Evolutionary conservation across 2,113 vertebrate genomes (phyloP).

Genomic region (Phylloscopus trochiloides): DNA sequence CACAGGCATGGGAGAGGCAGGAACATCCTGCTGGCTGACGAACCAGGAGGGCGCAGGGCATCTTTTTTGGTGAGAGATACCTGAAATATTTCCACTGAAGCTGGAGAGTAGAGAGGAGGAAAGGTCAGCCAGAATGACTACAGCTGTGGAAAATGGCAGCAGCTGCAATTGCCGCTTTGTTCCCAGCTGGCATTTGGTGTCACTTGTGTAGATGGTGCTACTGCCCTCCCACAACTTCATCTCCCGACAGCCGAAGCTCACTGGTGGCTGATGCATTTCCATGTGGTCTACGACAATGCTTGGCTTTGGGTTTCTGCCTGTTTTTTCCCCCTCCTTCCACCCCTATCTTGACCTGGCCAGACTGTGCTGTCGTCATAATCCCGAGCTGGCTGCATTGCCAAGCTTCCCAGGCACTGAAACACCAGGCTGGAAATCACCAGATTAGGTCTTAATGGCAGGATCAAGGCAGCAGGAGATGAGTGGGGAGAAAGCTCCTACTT

Average conservation of each 20-base stretch:
- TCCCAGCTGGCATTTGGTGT: not conserved
- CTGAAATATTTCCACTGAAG: not conserved
- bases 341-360: not conserved
- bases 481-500: not conserved
- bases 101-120: not conserved
- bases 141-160: not conserved
- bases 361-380: conserved; percentile 10
- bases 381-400: not conserved
- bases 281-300: not conserved
- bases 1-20: not conserved
- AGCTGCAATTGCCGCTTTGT: not conserved
- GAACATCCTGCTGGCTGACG: not conserved
- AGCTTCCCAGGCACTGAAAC: not conserved
- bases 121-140: not conserved
- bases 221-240: not conserved
- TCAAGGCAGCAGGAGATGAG: not conserved
- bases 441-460: conserved; percentile 57
- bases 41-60: not conserved
- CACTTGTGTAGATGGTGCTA: not conserved
- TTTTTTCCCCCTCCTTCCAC: not conserved
- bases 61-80: not conserved
- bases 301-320: not conserved
- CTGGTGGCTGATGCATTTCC: not conserved
- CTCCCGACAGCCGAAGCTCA: not conserved
- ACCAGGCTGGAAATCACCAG: not conserved